Percentiles rank a stretch among this genome's conserved stretches.
Evolutionary conservation across 2,888 invertebrate species (phyloP).

Genomic region (Cosmia trapezina): DNA sequence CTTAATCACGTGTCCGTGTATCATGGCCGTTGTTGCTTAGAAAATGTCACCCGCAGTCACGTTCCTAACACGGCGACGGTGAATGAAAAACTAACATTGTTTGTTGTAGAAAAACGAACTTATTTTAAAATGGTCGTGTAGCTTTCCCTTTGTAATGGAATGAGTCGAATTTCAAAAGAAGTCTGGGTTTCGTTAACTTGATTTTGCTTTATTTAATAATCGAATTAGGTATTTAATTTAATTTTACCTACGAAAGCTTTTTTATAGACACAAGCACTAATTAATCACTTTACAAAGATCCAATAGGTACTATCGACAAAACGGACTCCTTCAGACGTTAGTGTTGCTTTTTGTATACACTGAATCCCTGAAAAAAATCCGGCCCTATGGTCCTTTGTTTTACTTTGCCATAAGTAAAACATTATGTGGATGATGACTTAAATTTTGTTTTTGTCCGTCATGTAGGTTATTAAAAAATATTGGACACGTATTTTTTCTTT

Average conservation of each 20-base stretch:
- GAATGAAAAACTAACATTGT: conserved; percentile 32
- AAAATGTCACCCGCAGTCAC: conserved; percentile 49
- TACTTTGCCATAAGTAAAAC: no score
- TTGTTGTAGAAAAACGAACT: neutral
- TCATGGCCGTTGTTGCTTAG: conserved; percentile 25
- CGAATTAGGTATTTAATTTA: neutral
- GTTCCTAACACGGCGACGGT: conserved; percentile 25
- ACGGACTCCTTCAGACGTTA: no score
- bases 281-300: neutral
- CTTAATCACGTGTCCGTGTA: conserved; percentile 48
- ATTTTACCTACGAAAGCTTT: neutral
- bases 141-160: conserved; percentile 2
- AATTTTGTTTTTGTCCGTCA: no score
- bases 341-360: no score
- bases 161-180: neutral
- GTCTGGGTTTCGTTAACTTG: neutral
- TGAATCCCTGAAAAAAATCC: no score
- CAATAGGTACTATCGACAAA: no score
- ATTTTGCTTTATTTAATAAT: neutral
- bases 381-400: no score
- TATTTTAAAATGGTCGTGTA: neutral
- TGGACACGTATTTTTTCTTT: no score
- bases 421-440: no score
- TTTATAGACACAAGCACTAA: neutral
- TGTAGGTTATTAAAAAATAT: no score